A percentile compares a stretch with the other conserved stretches of the same genome.
Conservation (phyloP, 1,140 invertebrate genomes). For the Wiebesia pumilae region DNA sequence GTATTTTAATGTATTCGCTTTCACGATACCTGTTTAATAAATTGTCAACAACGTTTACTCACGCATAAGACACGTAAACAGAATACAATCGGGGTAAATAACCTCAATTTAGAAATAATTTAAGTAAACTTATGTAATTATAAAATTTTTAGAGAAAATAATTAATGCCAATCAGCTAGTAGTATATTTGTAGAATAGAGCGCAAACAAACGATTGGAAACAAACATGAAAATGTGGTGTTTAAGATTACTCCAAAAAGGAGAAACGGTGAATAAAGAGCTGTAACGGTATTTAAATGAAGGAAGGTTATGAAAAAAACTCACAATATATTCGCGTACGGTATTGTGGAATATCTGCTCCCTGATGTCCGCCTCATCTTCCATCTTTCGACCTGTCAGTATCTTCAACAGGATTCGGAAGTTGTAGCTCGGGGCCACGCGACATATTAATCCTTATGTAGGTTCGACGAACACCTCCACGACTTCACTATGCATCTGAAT, state of each 20-base stretch:
- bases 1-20: neutral
- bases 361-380: conserved; percentile 84
- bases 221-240: neutral
- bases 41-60: neutral
- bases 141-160: neutral
- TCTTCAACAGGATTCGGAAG: neutral
- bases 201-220: too few species aligned
- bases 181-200: too few species aligned
- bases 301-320: conserved; percentile 72
- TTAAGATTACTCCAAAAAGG: neutral
- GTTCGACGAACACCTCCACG: neutral
- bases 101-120: neutral
- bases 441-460: conserved; percentile 19
- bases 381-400: conserved; percentile 56
- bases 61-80: neutral
- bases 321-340: conserved; percentile 93
- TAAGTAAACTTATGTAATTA: neutral
- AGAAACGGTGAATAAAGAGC: conserved; percentile 3
- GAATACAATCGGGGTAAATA: conserved; percentile 12
- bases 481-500: neutral
- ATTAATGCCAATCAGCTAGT: neutral
- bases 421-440: conserved; percentile 16
- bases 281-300: neutral
- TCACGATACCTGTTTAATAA: neutral
- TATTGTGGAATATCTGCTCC: conserved; percentile 93